A percentile compares a stretch with the other conserved stretches of the same genome.
Conservation (phyloP, 2,113 vertebrate species). For the Chrysochloris asiatica region DNA sequence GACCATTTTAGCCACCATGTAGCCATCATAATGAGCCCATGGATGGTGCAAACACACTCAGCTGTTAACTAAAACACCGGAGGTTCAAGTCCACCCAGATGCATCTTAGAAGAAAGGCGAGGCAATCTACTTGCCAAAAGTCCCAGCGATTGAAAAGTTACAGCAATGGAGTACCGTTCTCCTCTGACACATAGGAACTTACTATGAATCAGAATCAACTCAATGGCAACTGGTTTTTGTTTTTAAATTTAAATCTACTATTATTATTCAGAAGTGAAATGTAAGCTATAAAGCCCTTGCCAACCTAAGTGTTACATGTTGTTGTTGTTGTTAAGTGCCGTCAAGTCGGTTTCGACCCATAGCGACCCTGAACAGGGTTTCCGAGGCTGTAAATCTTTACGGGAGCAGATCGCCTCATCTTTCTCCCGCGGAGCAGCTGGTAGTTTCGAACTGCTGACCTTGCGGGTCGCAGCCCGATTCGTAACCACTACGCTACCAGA, state of each 20-base stretch:
- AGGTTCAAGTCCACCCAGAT: not conserved
- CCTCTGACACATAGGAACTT: not conserved
- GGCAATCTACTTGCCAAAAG: not conserved
- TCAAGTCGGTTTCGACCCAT: no score
- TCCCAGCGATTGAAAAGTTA: not conserved
- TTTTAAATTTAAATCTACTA: not conserved
- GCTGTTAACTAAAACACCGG: not conserved
- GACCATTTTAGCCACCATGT: not conserved
- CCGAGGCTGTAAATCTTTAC: not conserved
- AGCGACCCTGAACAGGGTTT: no score
- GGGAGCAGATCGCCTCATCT: not conserved
- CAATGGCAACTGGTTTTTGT: not conserved
- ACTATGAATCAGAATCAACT: not conserved
- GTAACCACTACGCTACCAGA: no score
- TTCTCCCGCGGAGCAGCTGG: no score
- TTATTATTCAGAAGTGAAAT: not conserved
- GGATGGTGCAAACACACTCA: not conserved
- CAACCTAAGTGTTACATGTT: no score
- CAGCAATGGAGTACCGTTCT: not conserved
- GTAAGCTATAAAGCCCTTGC: not conserved
- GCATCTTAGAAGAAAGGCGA: not conserved
- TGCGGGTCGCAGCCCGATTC: no score
- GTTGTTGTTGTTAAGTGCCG: no score
- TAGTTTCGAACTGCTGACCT: no score
- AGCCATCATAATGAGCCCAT: not conserved